Conservation (phyloP, 2,888 invertebrate species). For the Agrotis puta region DNA sequence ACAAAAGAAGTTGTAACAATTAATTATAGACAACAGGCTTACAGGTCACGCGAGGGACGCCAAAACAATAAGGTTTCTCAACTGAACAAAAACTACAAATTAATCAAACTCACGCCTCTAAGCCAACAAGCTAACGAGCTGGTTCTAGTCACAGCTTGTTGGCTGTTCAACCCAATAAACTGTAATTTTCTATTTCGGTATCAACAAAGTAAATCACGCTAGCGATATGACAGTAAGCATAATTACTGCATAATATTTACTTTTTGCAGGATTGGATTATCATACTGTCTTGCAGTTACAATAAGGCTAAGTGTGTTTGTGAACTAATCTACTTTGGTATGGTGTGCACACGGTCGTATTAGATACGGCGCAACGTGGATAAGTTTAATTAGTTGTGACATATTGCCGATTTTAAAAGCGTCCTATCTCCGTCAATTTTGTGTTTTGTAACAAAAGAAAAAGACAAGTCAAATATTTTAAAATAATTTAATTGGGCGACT, state of each 20-base stretch:
- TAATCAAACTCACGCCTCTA: conserved; percentile 56
- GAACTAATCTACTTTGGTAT: too few relatives aligned
- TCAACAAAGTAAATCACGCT: conserved; percentile 8
- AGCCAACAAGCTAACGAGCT: conserved; percentile 2
- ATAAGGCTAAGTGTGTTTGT: neutral
- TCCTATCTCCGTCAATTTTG: too few relatives aligned
- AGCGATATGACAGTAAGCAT: neutral
- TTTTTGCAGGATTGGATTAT: neutral
- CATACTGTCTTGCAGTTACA: neutral
- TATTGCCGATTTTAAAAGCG: too few relatives aligned
- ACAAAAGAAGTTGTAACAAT: conserved; percentile 53
- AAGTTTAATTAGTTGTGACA: too few relatives aligned
- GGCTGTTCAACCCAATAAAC: conserved; percentile 45
- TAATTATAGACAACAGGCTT: conserved; percentile 34
- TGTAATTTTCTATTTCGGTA: conserved; percentile 25
- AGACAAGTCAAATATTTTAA: too few relatives aligned
- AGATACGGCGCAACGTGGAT: neutral
- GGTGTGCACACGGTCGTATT: too few relatives aligned
- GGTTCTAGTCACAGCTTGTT: conserved; percentile 47
- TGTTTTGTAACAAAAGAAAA: too few relatives aligned
- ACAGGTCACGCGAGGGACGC: conserved; percentile 45
- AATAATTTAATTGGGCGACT: too few relatives aligned
- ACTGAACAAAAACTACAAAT: conserved; percentile 56
- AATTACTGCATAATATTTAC: neutral
- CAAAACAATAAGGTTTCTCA: conserved; percentile 61